A percentile compares a stretch with the other conserved stretches of the same genome.
Conservation (phyloP, 1,140 invertebrate species). For the Oreohelix idahoensis region DNA sequence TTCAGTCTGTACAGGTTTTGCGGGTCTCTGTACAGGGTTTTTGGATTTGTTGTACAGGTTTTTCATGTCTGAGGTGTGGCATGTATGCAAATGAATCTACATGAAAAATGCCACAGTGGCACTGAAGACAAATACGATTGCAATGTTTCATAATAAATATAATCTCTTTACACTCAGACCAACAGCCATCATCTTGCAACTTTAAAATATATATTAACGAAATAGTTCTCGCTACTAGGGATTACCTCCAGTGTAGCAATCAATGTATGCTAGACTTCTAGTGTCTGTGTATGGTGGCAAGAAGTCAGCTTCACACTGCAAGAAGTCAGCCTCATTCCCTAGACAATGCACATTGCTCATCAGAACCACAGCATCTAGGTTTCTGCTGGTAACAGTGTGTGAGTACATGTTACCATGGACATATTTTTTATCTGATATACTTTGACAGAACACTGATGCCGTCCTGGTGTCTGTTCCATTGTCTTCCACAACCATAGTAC, state of each 20-base stretch:
- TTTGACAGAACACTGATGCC: conserved; percentile 61
- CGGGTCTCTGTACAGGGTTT: too few relatives aligned
- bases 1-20: too few relatives aligned
- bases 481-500: conserved; percentile 56
- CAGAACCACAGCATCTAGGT: background rate
- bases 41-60: too few relatives aligned
- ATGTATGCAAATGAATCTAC: too few relatives aligned
- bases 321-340: background rate
- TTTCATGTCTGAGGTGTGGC: too few relatives aligned
- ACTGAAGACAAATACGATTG: too few relatives aligned
- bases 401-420: background rate
- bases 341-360: background rate
- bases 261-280: conserved; percentile 50
- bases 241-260: conserved; percentile 60
- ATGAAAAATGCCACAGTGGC: too few relatives aligned
- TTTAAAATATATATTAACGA: too few relatives aligned
- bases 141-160: too few relatives aligned
- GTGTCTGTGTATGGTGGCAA: conserved; percentile 23
- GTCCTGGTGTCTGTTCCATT: conserved; percentile 56
- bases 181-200: too few relatives aligned
- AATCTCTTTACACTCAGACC: too few relatives aligned
- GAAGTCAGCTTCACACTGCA: conserved; percentile 21
- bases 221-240: too few relatives aligned
- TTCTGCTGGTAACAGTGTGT: background rate
- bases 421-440: conserved; percentile 28